Percentiles rank a stretch among this genome's conserved stretches.
Conservation (phyloP, 92 coral and sea anemone genomes). For the Zoanthus sociatus region DNA sequence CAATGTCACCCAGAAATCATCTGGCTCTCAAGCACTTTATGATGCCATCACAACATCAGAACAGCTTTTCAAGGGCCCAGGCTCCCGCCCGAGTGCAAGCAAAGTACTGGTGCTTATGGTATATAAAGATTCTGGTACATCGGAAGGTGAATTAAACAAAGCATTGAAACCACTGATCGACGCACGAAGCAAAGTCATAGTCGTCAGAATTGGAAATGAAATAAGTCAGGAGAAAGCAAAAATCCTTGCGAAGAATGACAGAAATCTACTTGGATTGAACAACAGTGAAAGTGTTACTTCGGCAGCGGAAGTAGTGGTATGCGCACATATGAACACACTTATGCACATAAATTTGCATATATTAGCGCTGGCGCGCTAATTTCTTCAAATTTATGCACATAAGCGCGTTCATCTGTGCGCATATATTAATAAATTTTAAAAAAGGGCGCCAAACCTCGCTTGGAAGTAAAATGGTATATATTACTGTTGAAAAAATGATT, state of each 20-base stretch:
- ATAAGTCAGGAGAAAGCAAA: background rate
- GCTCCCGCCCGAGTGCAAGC: background rate
- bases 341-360: no score
- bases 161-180: slow-evolving; percentile 20
- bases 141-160: slow-evolving; percentile 3
- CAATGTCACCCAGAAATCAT: background rate
- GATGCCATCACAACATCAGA: slow-evolving; percentile 22
- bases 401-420: no score
- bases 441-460: no score
- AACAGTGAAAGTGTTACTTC: background rate
- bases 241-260: background rate
- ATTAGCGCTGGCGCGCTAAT: no score
- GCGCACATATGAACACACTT: no score
- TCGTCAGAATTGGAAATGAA: slow-evolving; percentile 7
- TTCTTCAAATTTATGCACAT: no score
- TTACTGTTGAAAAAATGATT: no score
- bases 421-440: no score
- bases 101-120: slow-evolving; percentile 23
- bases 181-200: slow-evolving; percentile 8
- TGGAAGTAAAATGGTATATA: no score
- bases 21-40: slow-evolving; percentile 18
- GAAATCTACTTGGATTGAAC: slow-evolving; percentile 3
- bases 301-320: background rate
- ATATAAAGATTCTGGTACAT: slow-evolving; percentile 24
- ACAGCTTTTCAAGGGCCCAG: slow-evolving; percentile 9